phyloP scores from a whole-genome alignment of 2,113 vertebrate genomes.

The Engystomops pustulosus region DNA sequence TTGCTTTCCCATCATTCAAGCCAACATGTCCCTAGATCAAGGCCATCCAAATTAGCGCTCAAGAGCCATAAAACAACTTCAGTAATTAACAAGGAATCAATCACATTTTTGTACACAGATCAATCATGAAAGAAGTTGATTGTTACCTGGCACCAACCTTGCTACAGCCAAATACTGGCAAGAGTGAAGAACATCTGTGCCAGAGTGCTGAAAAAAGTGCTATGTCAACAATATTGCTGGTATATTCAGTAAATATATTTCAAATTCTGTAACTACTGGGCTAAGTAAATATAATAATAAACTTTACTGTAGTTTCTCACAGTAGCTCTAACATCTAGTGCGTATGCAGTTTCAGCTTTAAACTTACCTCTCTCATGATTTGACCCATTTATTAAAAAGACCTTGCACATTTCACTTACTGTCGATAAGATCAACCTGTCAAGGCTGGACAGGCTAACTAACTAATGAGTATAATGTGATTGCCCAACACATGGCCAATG shows the following conservation, averaged over 20 bases:
- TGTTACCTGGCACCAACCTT: conserved; percentile 19
- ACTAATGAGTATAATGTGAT: no score
- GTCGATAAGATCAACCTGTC: no score
- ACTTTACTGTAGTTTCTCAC: no score
- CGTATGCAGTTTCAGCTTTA: background rate
- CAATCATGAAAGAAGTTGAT: background rate
- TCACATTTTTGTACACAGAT: conserved; percentile 21
- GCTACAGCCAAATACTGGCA: background rate
- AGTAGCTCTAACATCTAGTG: no score
- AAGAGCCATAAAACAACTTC: conserved; percentile 3
- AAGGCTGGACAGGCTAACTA: no score
- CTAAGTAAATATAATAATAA: no score
- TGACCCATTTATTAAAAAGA: no score
- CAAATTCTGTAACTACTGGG: background rate
- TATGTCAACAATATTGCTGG: background rate
- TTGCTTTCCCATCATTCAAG: conserved; percentile 23
- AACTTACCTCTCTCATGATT: no score
- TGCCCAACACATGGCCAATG: no score
- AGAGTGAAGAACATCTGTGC: background rate
- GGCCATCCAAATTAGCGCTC: conserved; percentile 24
- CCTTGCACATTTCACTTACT: no score
- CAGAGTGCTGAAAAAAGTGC: background rate
- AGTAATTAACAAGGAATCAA: conserved; percentile 23
- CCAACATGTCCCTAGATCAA: conserved; percentile 25
- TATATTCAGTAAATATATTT: background rate